A percentile compares a stretch with the other conserved stretches of the same genome.
Evolutionary conservation across 1,140 invertebrate species (phyloP).

Genomic region (Heliconius hewitsoni): DNA sequence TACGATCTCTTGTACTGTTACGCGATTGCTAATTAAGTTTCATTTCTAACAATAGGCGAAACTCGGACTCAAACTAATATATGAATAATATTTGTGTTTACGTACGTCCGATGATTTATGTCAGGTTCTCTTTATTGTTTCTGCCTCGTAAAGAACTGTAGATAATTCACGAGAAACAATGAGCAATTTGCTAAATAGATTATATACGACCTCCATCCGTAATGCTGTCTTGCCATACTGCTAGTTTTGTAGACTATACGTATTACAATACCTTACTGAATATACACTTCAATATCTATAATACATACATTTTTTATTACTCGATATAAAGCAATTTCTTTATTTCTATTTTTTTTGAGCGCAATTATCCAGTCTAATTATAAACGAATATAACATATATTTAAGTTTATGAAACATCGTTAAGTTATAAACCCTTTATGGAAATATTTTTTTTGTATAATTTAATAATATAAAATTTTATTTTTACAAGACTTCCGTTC

Average conservation of each 20-base stretch:
- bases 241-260: slow-evolving; percentile 69
- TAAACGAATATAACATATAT: slow-evolving; percentile 19
- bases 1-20: slow-evolving; percentile 39
- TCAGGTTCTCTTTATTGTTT: slow-evolving; percentile 76
- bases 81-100: slow-evolving; percentile 64
- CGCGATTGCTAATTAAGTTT: slow-evolving; percentile 54
- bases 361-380: slow-evolving; percentile 25
- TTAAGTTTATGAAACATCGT: slow-evolving; percentile 38
- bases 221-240: slow-evolving; percentile 79
- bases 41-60: slow-evolving; percentile 59
- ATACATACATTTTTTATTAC: slow-evolving; percentile 17
- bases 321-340: slow-evolving; percentile 19
- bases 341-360: slow-evolving; percentile 22
- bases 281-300: slow-evolving; percentile 47
- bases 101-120: slow-evolving; percentile 72
- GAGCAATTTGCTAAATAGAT: slow-evolving; percentile 79
- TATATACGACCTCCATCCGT: slow-evolving; percentile 77
- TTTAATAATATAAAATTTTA: slow-evolving; percentile 25
- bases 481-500: slow-evolving; percentile 65
- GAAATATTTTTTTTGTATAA: slow-evolving; percentile 40
- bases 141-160: slow-evolving; percentile 74
- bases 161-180: slow-evolving; percentile 76
- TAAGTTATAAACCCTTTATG: slow-evolving; percentile 32
- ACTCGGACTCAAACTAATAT: slow-evolving; percentile 45
- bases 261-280: slow-evolving; percentile 59